These are phyloP conservation scores for Steinernema khuongi DNA, from an alignment of 1,140 invertebrate genomes.

Conservation along the genomic window DNA sequence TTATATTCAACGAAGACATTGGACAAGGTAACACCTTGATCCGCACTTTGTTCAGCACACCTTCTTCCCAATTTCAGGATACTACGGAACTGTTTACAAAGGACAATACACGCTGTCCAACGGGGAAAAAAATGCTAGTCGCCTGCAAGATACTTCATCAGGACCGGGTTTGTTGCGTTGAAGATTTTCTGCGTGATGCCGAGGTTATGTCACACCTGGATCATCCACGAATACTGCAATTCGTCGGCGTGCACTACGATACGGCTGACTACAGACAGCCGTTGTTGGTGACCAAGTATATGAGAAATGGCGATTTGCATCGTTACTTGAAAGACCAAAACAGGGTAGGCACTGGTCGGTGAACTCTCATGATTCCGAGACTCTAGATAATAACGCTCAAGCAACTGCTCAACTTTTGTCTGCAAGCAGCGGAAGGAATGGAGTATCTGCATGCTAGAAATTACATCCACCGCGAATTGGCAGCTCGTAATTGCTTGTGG, in stretches of 20 bases:
- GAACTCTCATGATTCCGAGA: not conserved
- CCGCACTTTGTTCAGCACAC: not conserved
- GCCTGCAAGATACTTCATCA: not conserved
- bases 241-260: not conserved
- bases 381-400: not conserved
- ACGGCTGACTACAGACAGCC: not conserved
- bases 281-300: not conserved
- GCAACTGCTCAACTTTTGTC: not conserved
- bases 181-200: not conserved
- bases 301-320: not conserved
- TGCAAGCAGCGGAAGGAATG: slow-evolving; percentile 90
- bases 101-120: not conserved
- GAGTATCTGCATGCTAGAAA: slow-evolving; percentile 87
- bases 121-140: not conserved
- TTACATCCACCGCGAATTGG: slow-evolving; percentile 74
- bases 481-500: slow-evolving; percentile 12
- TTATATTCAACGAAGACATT: not conserved
- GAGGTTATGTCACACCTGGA: not conserved
- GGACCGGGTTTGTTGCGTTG: not conserved
- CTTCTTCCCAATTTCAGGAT: not conserved
- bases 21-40: not conserved
- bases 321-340: not conserved
- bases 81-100: not conserved
- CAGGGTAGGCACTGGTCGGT: not conserved
- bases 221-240: not conserved